These are phyloP conservation scores for Phylloscopus whistleri DNA, from an alignment of 2,113 vertebrate genomes.

Conservation along the genomic window DNA sequence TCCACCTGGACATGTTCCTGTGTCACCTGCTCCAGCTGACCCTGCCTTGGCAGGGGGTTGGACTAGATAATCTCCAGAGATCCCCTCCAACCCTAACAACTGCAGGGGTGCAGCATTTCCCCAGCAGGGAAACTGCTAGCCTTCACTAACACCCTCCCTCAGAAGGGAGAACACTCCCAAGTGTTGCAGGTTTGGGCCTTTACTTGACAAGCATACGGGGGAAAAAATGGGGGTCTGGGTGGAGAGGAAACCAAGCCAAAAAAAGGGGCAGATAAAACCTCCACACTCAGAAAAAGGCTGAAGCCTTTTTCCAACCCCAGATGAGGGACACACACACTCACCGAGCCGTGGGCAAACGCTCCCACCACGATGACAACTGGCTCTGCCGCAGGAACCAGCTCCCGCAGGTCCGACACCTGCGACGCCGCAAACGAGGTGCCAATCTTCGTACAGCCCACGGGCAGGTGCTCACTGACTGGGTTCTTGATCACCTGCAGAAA, in stretches of 20 bases:
- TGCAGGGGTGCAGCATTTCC: neutral
- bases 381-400: constrained; percentile 81
- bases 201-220: neutral
- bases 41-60: neutral
- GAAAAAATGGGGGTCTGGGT: accelerated
- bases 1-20: neutral
- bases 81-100: neutral
- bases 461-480: constrained; percentile 91
- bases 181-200: neutral
- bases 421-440: constrained; percentile 83
- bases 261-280: neutral
- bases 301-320: neutral
- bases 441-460: constrained; percentile 88
- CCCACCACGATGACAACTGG: constrained; percentile 89
- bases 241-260: neutral
- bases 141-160: neutral
- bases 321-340: constrained; percentile 54
- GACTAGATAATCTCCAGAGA: neutral
- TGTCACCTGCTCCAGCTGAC: neutral
- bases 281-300: neutral
- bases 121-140: neutral
- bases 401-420: constrained; percentile 72
- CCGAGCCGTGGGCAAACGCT: constrained; percentile 93
- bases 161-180: neutral
- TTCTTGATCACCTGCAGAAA: constrained; percentile 87